Conservation (phyloP, 2,888 invertebrate species). For the Apotomis turbidana region DNA sequence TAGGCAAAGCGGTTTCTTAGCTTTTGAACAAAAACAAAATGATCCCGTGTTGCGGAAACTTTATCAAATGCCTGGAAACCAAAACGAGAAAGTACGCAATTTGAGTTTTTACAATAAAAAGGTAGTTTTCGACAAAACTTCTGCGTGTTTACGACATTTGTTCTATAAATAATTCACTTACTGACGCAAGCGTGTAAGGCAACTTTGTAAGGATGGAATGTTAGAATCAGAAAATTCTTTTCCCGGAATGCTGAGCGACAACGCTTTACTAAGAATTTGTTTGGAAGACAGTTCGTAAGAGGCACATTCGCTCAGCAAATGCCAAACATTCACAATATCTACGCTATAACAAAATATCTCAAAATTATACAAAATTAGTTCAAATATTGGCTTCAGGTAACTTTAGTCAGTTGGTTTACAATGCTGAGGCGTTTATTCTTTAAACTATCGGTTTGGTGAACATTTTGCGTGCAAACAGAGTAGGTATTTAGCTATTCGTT, state of each 20-base stretch:
- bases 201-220: constrained; percentile 9
- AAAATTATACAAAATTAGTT: constrained; percentile 36
- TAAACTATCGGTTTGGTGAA: constrained; percentile 5
- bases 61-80: not conserved
- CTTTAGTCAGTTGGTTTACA: constrained; percentile 26
- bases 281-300: constrained; percentile 22
- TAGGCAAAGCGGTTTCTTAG: constrained; percentile 4
- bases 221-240: constrained; percentile 9
- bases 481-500: constrained; percentile 27
- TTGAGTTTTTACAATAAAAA: constrained; percentile 19
- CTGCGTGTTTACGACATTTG: constrained; percentile 23
- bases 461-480: constrained; percentile 29
- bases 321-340: constrained; percentile 10
- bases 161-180: constrained; percentile 12
- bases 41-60: not conserved
- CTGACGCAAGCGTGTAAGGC: constrained; percentile 17
- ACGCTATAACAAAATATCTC: constrained; percentile 19
- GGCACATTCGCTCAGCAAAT: constrained; percentile 28
- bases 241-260: constrained; percentile 8
- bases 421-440: not conserved
- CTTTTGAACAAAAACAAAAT: constrained; percentile 5
- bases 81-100: not conserved
- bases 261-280: constrained; percentile 23
- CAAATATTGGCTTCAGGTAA: constrained; percentile 19
- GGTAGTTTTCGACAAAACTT: not conserved